Base-by-base conservation (phyloP, 2,797 vertebrate species). In the Serranus cabrilla region DNA sequence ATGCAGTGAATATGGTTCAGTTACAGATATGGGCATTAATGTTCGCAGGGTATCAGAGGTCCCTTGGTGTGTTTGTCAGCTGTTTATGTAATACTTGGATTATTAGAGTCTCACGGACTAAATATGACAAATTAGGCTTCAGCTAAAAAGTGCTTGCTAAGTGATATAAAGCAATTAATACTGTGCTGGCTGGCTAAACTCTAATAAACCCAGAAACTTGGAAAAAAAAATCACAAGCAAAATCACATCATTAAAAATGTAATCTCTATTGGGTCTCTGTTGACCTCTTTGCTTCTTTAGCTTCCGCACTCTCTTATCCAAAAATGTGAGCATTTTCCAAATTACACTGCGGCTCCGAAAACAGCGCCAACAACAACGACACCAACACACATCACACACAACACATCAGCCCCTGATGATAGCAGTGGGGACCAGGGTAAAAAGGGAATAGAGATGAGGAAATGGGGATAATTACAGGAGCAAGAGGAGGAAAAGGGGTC, bases 101-200 rank as follows among this genome's bases (percentile, higher is more conserved):
- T 14, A 60, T 75, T 63, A 69, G 17, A 50, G 55, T 50, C 49
- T 62, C 21, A 57, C 39, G 39, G 27, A 79, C 16, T 79, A 11
- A 73, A 56, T 40, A 31, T 82, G 72, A 87, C 82, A 43, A 80
- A 85, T 81, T 64, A 71, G 20, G 39, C 34, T 65, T 69, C n/a
- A 20, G 16, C 59, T 55, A n/a, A 55, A 55, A 84, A 63, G 59
- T 70, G 71, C 71, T 80, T 51, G 40, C 45, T 72, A 46, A 58
- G 78, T 62, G 3, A 64, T 12, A 34, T 54, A 71, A 42, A 69
- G 27, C 42, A 27, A 74, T 80, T 56, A 43, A 66, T 59, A 11
- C 20, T 60, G 60, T 51, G 54, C 63, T 72, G 49, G 54, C 65
- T 69, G 27, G 55, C 47, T 34, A 49, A 67, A 16, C 40, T 58